These are phyloP conservation scores for Drosophila peninsularis DNA, from an alignment of 2,888 invertebrate species.

Conservation along the genomic window DNA sequence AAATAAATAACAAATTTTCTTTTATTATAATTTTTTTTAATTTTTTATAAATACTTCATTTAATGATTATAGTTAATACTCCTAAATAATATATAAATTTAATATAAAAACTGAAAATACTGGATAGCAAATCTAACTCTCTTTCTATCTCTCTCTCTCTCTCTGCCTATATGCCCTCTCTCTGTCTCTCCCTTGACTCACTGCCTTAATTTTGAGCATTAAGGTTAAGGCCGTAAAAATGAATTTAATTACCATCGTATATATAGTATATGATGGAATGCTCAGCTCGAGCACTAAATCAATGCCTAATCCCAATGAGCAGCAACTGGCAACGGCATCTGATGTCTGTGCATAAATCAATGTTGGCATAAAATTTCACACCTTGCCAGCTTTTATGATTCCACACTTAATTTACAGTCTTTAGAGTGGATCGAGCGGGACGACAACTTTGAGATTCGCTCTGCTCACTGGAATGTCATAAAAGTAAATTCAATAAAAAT, in stretches of 20 bases:
- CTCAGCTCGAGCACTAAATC: constrained; percentile 48
- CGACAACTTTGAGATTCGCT: constrained; percentile 54
- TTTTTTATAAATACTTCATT: neutral
- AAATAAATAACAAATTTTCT: too few species aligned
- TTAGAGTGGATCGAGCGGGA: constrained; percentile 1
- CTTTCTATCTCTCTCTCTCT: neutral
- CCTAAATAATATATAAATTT: neutral
- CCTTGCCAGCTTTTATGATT: constrained; percentile 78
- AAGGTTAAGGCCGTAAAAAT: constrained; percentile 41
- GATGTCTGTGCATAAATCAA: constrained; percentile 68
- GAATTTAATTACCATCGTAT: constrained; percentile 70
- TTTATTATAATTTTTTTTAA: too few species aligned
- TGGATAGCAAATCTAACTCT: neutral
- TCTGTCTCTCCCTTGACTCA: constrained; percentile 9
- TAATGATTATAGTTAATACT: neutral
- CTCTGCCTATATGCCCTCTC: too few species aligned
- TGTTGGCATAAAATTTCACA: constrained; percentile 79
- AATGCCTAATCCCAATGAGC: constrained; percentile 47
- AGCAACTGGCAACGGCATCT: constrained; percentile 51
- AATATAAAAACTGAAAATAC: neutral
- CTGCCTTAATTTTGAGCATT: constrained; percentile 27
- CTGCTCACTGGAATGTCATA: constrained; percentile 72
- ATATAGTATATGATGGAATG: constrained; percentile 21
- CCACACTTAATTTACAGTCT: constrained; percentile 76
- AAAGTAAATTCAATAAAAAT: constrained; percentile 78